A percentile compares a stretch with the other conserved stretches of the same genome.
phyloP scores from a whole-genome alignment of 2,888 invertebrate species.

The Mythimna impura region DNA sequence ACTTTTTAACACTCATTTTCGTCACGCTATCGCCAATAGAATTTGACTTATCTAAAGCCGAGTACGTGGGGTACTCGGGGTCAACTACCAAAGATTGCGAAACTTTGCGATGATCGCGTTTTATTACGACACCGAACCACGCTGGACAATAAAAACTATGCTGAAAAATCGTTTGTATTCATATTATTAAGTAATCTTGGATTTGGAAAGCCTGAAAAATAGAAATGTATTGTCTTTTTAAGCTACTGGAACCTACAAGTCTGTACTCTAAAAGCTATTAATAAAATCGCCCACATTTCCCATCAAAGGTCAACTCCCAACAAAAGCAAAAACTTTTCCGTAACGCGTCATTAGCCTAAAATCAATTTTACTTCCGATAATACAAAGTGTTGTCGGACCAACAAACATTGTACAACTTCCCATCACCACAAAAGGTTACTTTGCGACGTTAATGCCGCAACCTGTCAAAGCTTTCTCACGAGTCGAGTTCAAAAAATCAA shows the following conservation, averaged over 20 bases:
- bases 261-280: background rate
- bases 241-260: background rate
- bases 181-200: background rate
- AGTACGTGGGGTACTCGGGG: background rate
- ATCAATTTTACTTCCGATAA: slow-evolving; percentile 72
- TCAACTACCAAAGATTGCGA: background rate
- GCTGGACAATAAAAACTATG: background rate
- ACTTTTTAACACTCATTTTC: too few relatives aligned
- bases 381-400: slow-evolving; percentile 49
- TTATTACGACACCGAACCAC: background rate
- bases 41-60: background rate
- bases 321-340: slow-evolving; percentile 27
- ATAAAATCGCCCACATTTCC: slow-evolving; percentile 7
- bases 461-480: slow-evolving; percentile 89
- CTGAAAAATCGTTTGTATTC: background rate
- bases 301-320: slow-evolving; percentile 6
- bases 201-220: background rate
- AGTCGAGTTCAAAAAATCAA: slow-evolving; percentile 85
- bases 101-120: background rate
- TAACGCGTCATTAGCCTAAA: slow-evolving; percentile 44
- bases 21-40: background rate
- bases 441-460: slow-evolving; percentile 79
- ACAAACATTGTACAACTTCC: slow-evolving; percentile 79
- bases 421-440: slow-evolving; percentile 69
- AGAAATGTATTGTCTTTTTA: background rate